Evolutionary conservation across 1,140 invertebrate species (phyloP).

Genomic region (Tribolium castaneum): DNA sequence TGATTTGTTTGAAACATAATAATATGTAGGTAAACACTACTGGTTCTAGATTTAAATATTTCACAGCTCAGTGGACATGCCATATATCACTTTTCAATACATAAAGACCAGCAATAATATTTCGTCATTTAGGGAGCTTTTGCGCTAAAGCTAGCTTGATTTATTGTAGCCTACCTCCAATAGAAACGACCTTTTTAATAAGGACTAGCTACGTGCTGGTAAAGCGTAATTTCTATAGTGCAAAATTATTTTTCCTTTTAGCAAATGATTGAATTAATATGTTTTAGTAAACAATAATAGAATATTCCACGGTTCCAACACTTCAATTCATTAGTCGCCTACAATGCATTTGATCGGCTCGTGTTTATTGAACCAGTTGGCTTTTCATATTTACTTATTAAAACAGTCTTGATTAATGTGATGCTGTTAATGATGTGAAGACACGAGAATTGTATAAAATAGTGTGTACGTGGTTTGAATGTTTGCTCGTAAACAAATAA

Average conservation of each 20-base stretch:
- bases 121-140: neutral
- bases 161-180: neutral
- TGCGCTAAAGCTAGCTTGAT: neutral
- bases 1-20: too few species aligned
- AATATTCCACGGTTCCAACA: neutral
- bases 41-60: neutral
- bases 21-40: too few species aligned
- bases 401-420: neutral
- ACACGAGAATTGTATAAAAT: neutral
- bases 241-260: neutral
- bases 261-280: neutral
- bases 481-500: slow-evolving; percentile 5
- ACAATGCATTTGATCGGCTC: neutral
- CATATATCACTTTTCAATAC: neutral
- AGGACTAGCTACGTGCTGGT: neutral
- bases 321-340: neutral
- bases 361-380: neutral
- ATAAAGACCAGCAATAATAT: neutral
- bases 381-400: neutral
- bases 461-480: neutral
- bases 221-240: neutral
- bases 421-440: neutral
- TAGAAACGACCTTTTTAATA: neutral
- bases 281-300: neutral
- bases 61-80: neutral